Evolutionary conservation across 2,888 invertebrate genomes (phyloP).

Genomic region (Melanotus villosus): DNA sequence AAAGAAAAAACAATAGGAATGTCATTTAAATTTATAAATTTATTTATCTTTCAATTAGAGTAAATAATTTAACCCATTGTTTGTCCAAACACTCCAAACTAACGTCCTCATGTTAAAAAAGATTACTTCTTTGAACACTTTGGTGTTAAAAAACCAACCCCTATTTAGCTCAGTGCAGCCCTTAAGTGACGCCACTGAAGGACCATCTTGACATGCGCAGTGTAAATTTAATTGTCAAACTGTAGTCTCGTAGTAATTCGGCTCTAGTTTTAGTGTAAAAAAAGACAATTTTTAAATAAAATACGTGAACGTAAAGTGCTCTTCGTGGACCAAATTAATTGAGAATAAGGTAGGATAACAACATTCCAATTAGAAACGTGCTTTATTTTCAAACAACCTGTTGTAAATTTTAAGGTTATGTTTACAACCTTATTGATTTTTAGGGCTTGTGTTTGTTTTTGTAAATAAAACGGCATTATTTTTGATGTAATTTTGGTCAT

Average conservation of each 20-base stretch:
- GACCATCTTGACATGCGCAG: neutral
- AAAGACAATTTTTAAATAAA: neutral
- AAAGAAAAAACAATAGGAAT: too few species aligned
- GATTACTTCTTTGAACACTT: too few species aligned
- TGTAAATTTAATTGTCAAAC: constrained; percentile 1
- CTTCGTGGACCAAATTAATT: constrained; percentile 9
- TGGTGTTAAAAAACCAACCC: too few species aligned
- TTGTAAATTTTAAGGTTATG: constrained; percentile 42
- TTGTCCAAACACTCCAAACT: too few species aligned
- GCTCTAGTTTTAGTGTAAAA: constrained; percentile 8
- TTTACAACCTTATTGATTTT: constrained; percentile 44
- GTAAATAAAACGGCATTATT: neutral
- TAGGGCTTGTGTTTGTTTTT: constrained; percentile 20
- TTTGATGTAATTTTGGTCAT: neutral
- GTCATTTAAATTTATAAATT: too few species aligned
- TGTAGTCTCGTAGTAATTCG: constrained; percentile 12
- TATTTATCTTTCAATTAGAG: too few species aligned
- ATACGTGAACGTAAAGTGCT: constrained; percentile 14
- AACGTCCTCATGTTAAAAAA: too few species aligned
- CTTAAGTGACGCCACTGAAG: constrained; percentile 3
- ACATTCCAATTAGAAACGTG: neutral
- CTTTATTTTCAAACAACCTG: constrained; percentile 33
- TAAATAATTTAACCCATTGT: too few species aligned
- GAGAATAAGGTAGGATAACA: constrained; percentile 6
- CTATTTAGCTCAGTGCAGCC: too few species aligned